phyloP scores from a whole-genome alignment of 2,888 invertebrate species.

The Stenodema calcarata region DNA sequence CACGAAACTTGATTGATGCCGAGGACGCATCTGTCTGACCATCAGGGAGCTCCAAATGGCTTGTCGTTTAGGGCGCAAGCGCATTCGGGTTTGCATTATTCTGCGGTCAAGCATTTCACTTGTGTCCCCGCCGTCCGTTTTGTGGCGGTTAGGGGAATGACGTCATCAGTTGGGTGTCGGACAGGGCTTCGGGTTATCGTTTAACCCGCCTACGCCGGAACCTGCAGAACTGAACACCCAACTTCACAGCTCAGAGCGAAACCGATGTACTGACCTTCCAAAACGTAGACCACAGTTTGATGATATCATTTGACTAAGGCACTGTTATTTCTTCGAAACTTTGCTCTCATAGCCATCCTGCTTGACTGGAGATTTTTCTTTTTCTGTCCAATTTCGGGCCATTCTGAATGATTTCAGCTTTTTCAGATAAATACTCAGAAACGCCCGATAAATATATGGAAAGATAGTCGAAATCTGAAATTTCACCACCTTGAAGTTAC shows the following conservation, averaged over 20 bases:
- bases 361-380: too few relatives aligned
- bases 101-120: constrained; percentile 43
- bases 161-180: constrained; percentile 18
- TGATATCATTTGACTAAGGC: too few relatives aligned
- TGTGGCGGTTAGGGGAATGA: not conserved
- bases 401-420: too few relatives aligned
- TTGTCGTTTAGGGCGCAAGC: constrained; percentile 8
- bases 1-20: constrained; percentile 45
- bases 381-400: too few relatives aligned
- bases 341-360: too few relatives aligned
- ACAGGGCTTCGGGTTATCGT: not conserved
- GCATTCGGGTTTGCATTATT: constrained; percentile 25
- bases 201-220: not conserved
- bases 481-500: too few relatives aligned
- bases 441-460: too few relatives aligned
- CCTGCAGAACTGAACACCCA: not conserved
- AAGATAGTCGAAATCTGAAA: too few relatives aligned
- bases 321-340: too few relatives aligned
- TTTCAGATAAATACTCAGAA: too few relatives aligned
- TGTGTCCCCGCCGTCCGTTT: not conserved
- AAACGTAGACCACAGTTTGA: too few relatives aligned
- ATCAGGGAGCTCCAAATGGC: constrained; percentile 17
- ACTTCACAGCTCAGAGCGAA: not conserved
- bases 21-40: constrained; percentile 39
- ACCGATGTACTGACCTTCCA: not conserved